Conservation (phyloP, 1,140 invertebrate species). For the Listronotus bonariensis region DNA sequence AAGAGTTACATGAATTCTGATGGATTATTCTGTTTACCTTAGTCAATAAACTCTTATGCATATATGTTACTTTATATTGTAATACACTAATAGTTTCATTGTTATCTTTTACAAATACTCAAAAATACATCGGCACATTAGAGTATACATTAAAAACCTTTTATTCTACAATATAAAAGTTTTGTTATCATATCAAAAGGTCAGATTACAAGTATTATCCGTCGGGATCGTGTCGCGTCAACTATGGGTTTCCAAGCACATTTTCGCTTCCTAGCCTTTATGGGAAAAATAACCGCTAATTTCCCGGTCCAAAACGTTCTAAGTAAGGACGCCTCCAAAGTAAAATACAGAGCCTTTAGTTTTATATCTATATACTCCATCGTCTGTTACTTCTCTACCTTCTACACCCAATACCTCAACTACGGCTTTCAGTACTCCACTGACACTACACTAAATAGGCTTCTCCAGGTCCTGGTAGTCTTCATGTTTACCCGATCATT, state of each 20-base stretch:
- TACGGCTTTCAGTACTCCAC: neutral
- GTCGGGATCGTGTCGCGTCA: too few species aligned
- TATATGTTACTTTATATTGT: too few species aligned
- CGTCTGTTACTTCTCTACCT: neutral
- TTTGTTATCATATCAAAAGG: too few species aligned
- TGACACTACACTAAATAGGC: neutral
- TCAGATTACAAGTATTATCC: too few species aligned
- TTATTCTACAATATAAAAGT: too few species aligned
- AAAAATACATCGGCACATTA: too few species aligned
- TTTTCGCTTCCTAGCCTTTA: neutral
- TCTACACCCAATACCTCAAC: neutral
- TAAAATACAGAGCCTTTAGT: constrained; percentile 19
- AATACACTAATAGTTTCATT: too few species aligned
- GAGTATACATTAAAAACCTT: too few species aligned
- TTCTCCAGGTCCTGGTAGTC: neutral
- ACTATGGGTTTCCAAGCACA: neutral
- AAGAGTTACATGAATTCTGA: too few species aligned
- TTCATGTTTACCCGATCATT: constrained; percentile 3
- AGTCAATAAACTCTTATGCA: too few species aligned
- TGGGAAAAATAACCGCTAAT: constrained; percentile 21
- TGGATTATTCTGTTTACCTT: too few species aligned
- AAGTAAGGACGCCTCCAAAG: neutral
- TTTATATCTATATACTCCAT: constrained; percentile 6
- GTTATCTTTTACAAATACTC: too few species aligned
- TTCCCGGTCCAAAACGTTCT: constrained; percentile 24